These are phyloP conservation scores for Cyanoderma ruficeps DNA, from an alignment of 2,113 vertebrate species.

Conservation along the genomic window DNA sequence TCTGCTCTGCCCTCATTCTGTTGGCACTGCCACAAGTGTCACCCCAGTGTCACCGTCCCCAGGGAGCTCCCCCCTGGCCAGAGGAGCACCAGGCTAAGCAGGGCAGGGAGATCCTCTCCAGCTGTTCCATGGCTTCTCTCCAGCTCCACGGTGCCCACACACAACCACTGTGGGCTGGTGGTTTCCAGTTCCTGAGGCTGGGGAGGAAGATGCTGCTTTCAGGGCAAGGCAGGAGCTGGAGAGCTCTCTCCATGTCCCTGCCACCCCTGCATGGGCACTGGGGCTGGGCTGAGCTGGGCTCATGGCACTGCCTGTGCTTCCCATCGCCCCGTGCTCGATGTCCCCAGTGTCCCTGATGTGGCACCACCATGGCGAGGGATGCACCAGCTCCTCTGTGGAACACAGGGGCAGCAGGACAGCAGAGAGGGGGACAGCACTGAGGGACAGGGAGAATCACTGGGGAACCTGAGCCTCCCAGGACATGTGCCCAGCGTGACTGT, in stretches of 20 bases:
- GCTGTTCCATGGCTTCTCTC: not conserved
- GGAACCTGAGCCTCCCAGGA: accelerated
- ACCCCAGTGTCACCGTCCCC: not conserved
- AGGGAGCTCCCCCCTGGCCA: accelerated
- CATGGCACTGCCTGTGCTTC: accelerated
- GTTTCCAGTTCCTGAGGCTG: not conserved
- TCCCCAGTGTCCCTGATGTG: accelerated
- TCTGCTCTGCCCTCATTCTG: accelerated
- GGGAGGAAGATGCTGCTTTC: not conserved
- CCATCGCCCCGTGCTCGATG: accelerated
- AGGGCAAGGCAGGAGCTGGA: not conserved
- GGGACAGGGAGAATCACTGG: not conserved
- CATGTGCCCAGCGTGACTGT: not conserved
- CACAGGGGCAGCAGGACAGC: not conserved
- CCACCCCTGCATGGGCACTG: accelerated
- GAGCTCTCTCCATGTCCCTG: not conserved
- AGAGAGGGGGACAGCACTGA: not conserved
- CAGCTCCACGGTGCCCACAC: not conserved
- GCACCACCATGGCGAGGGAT: accelerated
- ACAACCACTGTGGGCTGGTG: not conserved
- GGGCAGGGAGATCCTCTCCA: not conserved
- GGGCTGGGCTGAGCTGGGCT: not conserved
- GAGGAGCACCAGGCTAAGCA: not conserved
- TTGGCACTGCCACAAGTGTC: accelerated
- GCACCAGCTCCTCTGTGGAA: accelerated